Conservation (phyloP, 2,888 invertebrate genomes). For the Nephrotoma appendiculata region DNA sequence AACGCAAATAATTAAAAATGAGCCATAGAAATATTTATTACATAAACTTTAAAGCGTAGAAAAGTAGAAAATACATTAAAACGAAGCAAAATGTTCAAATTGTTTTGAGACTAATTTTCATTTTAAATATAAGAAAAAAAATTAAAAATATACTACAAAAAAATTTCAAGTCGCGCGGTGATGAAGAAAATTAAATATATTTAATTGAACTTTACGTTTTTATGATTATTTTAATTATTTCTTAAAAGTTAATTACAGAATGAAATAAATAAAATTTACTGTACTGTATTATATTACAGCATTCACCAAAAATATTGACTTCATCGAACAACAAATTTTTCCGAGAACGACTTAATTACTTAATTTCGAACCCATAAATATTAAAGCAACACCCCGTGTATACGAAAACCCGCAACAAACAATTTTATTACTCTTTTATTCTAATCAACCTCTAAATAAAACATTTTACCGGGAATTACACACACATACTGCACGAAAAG, state of each 20-base stretch:
- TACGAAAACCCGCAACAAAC: not conserved
- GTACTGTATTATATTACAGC: not conserved
- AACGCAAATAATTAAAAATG: not conserved
- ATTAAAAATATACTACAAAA: not conserved
- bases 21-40: not conserved
- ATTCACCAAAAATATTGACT: not conserved
- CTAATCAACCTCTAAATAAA: not conserved
- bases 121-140: not conserved
- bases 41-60: not conserved
- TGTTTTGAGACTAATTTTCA: not conserved
- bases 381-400: not conserved
- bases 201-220: not conserved
- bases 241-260: not conserved
- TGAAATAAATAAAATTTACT: not conserved
- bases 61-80: not conserved
- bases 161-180: not conserved
- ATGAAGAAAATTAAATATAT: not conserved
- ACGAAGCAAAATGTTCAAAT: not conserved
- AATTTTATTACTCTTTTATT: not conserved
- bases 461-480: not conserved
- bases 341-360: not conserved
- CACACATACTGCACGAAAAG: not conserved
- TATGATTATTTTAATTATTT: not conserved
- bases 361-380: not conserved
- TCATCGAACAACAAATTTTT: not conserved